Evolutionary conservation across 2,113 vertebrate genomes (phyloP).

Genomic region (Amia ocellicauda): DNA sequence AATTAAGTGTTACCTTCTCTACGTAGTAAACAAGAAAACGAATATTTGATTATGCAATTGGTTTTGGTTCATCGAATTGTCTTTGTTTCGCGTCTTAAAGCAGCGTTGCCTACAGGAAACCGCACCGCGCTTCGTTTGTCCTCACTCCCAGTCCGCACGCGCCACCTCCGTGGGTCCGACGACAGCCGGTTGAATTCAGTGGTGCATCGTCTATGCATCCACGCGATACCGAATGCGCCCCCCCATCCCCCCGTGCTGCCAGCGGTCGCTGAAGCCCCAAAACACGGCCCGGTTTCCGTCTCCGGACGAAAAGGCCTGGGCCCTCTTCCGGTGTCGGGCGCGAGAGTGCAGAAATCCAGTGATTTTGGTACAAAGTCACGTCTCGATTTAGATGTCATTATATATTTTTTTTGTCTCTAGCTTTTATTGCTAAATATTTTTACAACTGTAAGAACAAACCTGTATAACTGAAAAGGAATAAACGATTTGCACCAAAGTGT

Average conservation of each 20-base stretch:
- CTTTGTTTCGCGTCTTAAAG: slow-evolving; percentile 12
- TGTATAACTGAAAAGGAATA: slow-evolving; percentile 68
- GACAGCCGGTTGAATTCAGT: neutral
- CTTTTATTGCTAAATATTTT: slow-evolving; percentile 43
- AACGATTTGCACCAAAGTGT: slow-evolving; percentile 74
- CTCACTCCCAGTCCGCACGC: neutral
- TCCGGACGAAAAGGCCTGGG: neutral
- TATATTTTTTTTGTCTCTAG: slow-evolving; percentile 41
- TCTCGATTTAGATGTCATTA: slow-evolving; percentile 13
- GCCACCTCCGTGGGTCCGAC: neutral
- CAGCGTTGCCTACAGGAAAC: slow-evolving; percentile 2
- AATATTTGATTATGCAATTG: slow-evolving; percentile 3
- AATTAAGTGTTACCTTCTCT: slow-evolving; percentile 2
- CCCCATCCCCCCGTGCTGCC: neutral
- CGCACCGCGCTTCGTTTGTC: neutral
- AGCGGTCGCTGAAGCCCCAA: neutral
- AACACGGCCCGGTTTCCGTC: neutral
- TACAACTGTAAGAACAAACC: slow-evolving; percentile 71
- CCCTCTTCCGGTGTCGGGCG: slow-evolving; percentile 16
- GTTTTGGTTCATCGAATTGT: neutral
- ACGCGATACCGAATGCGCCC: neutral
- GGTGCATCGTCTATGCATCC: slow-evolving; percentile 3
- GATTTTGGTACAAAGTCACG: neutral
- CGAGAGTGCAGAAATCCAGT: slow-evolving; percentile 3
- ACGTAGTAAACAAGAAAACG: neutral